Percentiles rank a stretch among this genome's conserved stretches.
Conservation (phyloP, 2,797 vertebrate species). For the Argentina silus region DNA sequence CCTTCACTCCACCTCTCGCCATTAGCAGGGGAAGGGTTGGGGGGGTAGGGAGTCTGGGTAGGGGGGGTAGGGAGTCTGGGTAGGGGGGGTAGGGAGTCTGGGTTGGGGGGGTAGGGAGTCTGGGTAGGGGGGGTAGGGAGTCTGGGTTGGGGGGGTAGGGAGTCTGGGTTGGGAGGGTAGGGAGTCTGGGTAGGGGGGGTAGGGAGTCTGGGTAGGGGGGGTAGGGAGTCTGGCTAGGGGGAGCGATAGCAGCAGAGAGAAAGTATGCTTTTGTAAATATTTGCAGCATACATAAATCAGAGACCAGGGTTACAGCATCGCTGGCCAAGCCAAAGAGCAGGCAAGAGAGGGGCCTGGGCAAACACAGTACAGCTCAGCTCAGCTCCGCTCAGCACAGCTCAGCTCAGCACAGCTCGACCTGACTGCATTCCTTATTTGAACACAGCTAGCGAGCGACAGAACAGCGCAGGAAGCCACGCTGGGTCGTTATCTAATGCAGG, state of each 20-base stretch:
- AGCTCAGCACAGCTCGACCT: neutral
- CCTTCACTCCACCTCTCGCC: neutral
- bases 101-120: neutral
- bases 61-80: too few species aligned
- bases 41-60: too few species aligned
- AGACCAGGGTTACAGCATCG: conserved; percentile 20
- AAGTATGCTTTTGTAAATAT: conserved; percentile 45
- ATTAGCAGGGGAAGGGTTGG: neutral
- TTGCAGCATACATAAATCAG: conserved; percentile 37
- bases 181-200: too few species aligned
- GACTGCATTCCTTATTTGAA: conserved; percentile 23
- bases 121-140: too few species aligned
- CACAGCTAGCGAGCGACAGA: neutral
- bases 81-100: too few species aligned
- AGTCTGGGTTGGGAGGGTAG: neutral
- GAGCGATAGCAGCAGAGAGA: neutral
- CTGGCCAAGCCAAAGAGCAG: conserved; percentile 11
- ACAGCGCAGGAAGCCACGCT: neutral
- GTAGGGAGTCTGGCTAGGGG: too few species aligned
- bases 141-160: too few species aligned
- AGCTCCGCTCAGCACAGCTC: neutral
- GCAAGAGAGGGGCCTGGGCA: neutral
- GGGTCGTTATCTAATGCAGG: neutral
- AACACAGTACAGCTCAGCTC: neutral
- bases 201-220: too few species aligned